A percentile compares a stretch with the other conserved stretches of the same genome.
Conservation (phyloP, 2,113 vertebrate species). For the Gallinago undulata region DNA sequence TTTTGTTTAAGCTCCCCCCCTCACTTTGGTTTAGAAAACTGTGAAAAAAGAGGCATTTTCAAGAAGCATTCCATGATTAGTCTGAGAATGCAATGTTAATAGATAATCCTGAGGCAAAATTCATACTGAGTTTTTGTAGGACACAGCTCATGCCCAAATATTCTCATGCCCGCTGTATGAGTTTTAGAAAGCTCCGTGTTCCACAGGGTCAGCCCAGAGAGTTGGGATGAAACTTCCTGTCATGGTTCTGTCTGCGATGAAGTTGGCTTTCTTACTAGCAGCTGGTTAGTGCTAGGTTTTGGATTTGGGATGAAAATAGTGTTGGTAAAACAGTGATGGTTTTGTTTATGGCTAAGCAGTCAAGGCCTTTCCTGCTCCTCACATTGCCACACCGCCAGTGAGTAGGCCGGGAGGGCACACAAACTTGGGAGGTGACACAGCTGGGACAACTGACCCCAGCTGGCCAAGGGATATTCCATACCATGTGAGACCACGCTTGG, state of each 20-base stretch:
- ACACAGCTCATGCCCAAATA: fast-evolving
- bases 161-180: background rate
- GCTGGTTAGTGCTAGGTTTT: background rate
- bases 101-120: background rate
- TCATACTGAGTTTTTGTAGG: background rate
- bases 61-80: background rate
- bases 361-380: background rate
- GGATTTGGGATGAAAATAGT: background rate
- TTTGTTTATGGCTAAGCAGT: background rate
- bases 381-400: background rate
- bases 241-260: background rate
- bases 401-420: background rate
- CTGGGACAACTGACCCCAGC: background rate
- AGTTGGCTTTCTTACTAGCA: background rate
- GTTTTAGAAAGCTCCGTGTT: background rate
- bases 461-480: background rate
- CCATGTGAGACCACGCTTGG: background rate
- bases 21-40: background rate
- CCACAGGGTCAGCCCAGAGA: background rate
- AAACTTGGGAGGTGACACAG: background rate
- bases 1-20: background rate
- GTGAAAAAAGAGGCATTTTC: background rate
- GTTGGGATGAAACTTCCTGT: background rate
- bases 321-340: background rate
- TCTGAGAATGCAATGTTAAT: background rate